phyloP scores from a whole-genome alignment of 2,113 vertebrate genomes.

The Rutilus rutilus region DNA sequence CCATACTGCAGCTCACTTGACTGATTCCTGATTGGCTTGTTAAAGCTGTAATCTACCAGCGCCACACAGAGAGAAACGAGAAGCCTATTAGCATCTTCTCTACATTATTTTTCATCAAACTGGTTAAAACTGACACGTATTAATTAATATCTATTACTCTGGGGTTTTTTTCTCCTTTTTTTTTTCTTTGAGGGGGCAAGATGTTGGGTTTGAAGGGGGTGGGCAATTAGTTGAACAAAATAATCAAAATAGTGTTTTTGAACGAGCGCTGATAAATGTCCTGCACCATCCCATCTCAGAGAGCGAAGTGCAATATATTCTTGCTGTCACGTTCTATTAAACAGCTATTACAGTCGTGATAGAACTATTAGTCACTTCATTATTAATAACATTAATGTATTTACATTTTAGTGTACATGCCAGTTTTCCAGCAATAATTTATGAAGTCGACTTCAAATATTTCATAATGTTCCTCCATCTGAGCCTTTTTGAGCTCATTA shows the following conservation, averaged over 20 bases:
- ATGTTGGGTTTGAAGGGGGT: constrained; percentile 59
- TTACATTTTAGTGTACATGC: constrained; percentile 99
- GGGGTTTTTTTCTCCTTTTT: constrained; percentile 34
- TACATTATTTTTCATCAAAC: constrained; percentile 81
- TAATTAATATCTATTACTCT: constrained; percentile 81
- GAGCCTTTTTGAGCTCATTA: constrained; percentile 97
- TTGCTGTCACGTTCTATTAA: constrained; percentile 85
- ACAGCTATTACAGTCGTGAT: constrained; percentile 83
- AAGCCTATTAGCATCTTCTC: constrained; percentile 76
- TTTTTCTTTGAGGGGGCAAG: constrained; percentile 65
- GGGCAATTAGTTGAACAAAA: constrained; percentile 81
- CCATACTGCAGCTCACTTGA: constrained; percentile 56
- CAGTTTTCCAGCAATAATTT: constrained; percentile 99
- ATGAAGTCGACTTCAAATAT: constrained; percentile 97
- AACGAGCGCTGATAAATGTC: constrained; percentile 80
- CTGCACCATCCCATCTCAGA: constrained; percentile 75
- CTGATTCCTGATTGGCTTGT: constrained; percentile 71
- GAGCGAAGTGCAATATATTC: constrained; percentile 80
- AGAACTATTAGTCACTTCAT: constrained; percentile 96
- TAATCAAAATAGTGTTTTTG: constrained; percentile 77
- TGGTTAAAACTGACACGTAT: constrained; percentile 74
- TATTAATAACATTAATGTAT: constrained; percentile 99
- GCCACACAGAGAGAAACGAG: constrained; percentile 73
- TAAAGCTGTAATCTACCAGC: constrained; percentile 72
- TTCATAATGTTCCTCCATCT: constrained; percentile 94